These are phyloP conservation scores for Lophotriccus pileatus DNA, from an alignment of 2,797 vertebrate genomes.

Conservation along the genomic window DNA sequence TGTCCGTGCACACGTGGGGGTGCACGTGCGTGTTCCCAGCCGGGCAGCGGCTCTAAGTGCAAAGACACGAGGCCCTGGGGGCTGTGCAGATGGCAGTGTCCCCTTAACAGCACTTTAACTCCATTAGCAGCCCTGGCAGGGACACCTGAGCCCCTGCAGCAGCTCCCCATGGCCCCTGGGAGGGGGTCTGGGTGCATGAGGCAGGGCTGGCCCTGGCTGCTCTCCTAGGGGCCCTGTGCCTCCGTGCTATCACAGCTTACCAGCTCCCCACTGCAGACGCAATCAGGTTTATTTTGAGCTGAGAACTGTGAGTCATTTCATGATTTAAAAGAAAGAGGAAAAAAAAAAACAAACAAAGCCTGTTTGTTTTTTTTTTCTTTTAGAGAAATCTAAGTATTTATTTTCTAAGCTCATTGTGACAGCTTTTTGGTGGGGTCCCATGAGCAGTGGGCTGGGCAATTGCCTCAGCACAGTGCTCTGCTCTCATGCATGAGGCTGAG, in stretches of 20 bases:
- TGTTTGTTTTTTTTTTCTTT: not conserved
- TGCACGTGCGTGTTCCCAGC: rapidly evolving
- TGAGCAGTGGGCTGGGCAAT: not conserved
- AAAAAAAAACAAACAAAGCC: not conserved
- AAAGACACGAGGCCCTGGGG: not conserved
- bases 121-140: slow-evolving; percentile 62
- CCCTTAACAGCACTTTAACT: slow-evolving; percentile 56
- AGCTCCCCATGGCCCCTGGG: not conserved
- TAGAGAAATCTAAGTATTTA: not conserved
- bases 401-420: not conserved
- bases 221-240: not conserved
- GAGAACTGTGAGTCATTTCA: not conserved
- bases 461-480: not conserved
- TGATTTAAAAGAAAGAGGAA: not conserved
- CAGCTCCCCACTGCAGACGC: not conserved
- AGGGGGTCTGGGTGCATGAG: not conserved
- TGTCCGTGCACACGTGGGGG: not conserved
- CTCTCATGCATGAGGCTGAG: rapidly evolving
- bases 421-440: not conserved
- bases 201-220: not conserved
- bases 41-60: not conserved
- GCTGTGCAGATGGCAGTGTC: not conserved
- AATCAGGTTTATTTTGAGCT: slow-evolving; percentile 38
- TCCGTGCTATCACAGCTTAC: not conserved
- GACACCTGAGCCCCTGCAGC: slow-evolving; percentile 9